Evolutionary conservation across 2,888 invertebrate species (phyloP).

Genomic region (Eupsilia transversa): DNA sequence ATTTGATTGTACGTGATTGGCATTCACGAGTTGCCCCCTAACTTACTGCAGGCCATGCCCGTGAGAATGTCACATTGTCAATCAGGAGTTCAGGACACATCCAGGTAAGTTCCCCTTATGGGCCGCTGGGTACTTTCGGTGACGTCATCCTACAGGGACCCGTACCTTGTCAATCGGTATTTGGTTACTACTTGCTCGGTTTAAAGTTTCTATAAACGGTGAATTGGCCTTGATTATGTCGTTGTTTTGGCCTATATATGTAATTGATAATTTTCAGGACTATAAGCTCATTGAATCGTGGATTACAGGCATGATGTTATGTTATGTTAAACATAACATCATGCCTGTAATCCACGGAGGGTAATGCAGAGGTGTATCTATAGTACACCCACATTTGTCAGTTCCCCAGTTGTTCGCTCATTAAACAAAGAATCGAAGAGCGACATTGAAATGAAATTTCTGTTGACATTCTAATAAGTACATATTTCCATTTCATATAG

Average conservation of each 20-base stretch:
- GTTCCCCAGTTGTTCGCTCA: too few species aligned
- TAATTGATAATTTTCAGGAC: not conserved
- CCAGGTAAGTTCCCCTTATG: slow-evolving; percentile 32
- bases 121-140: slow-evolving; percentile 2
- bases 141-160: not conserved
- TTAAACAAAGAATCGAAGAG: too few species aligned
- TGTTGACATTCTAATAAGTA: too few species aligned
- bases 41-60: slow-evolving; percentile 75
- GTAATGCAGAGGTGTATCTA: too few species aligned
- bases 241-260: not conserved
- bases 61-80: slow-evolving; percentile 71
- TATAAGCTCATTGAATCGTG: not conserved
- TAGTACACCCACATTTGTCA: too few species aligned
- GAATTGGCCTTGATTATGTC: too few species aligned
- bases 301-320: too few species aligned
- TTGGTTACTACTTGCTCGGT: not conserved
- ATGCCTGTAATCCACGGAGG: too few species aligned
- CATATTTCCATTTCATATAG: too few species aligned
- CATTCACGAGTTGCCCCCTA: slow-evolving; percentile 78
- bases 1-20: slow-evolving; percentile 78
- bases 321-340: too few species aligned
- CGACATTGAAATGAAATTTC: too few species aligned
- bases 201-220: not conserved
- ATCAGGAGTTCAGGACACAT: slow-evolving; percentile 43
- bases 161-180: not conserved